Base-by-base conservation (phyloP, 2,888 invertebrate species). In the Nebria salina region DNA sequence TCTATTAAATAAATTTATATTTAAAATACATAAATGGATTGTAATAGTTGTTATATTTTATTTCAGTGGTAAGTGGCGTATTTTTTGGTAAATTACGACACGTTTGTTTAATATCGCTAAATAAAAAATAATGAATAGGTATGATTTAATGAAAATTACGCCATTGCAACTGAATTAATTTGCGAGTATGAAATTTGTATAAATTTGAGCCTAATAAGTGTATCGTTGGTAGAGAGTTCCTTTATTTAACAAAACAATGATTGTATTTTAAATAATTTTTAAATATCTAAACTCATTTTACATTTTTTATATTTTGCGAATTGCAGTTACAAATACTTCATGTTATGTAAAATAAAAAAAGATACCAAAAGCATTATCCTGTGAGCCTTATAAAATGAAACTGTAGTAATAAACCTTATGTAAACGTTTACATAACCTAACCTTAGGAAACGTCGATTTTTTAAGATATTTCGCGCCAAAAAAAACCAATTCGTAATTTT, bases 381-480 rank as follows among this genome's bases (percentile, higher is more conserved):
- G 78, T 82, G 82, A 82, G 82, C 82, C 83, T 83, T 83, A 83
- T 66, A 80, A 83, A 82, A 78, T 80, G 80, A 75, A 80, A 80
- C 80, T 75, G 75, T 80, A 80, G 80, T 80, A 80, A 80, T 80
- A 80, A 79, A 75, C 9, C 7, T 68, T 54, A 54, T 54, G 54
- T 54, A 54, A 54, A 54, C 54, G 13, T 13, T 54, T 54, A 54
- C 54, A 54, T 54, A 54, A 54, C 54, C 54, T 54, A 54, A 54
- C 54, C 54, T 54, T 54, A 54, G 54, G 26, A 70, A 70, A 70
- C 34, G 72, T 73, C 73, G 75, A 75, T 80, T 75, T 79, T 80
- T 80, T 75, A 80, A 72, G 80, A 80, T 75, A 78, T 65, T 80
- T 75, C 80, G 80, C 80, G 75, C 25, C 25, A 70, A 70, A 70